phyloP scores from a whole-genome alignment of 1,140 invertebrate species.

The Cyphomyrmex costatus region DNA sequence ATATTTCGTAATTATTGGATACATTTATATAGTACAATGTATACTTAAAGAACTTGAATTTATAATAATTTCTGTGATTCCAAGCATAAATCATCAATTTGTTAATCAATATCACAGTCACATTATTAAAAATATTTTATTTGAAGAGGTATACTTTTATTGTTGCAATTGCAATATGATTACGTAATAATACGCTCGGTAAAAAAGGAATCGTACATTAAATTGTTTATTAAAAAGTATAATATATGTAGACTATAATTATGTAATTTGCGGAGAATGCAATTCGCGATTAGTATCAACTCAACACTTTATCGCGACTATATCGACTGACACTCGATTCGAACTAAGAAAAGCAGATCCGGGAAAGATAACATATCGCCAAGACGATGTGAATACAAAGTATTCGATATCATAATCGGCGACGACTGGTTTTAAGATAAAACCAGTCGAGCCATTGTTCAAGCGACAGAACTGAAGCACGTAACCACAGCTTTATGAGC shows the following conservation, averaged over 20 bases:
- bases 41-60: background rate
- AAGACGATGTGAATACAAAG: constrained; percentile 19
- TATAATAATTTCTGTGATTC: background rate
- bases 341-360: background rate
- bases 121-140: background rate
- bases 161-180: too few relatives aligned
- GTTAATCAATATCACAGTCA: background rate
- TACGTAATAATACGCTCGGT: background rate
- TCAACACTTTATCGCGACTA: background rate
- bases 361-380: background rate
- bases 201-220: background rate
- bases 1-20: background rate
- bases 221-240: constrained; percentile 3
- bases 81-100: background rate
- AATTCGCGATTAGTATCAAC: background rate
- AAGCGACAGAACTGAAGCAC: constrained; percentile 33
- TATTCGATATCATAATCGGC: constrained; percentile 63
- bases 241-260: background rate
- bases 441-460: constrained; percentile 67
- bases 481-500: constrained; percentile 4
- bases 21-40: background rate
- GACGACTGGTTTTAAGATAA: constrained; percentile 66
- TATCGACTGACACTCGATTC: constrained; percentile 6
- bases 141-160: background rate
- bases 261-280: background rate